These are phyloP conservation scores for Lissonota sp. DNA, from an alignment of 2,888 invertebrate species.

Conservation along the genomic window DNA sequence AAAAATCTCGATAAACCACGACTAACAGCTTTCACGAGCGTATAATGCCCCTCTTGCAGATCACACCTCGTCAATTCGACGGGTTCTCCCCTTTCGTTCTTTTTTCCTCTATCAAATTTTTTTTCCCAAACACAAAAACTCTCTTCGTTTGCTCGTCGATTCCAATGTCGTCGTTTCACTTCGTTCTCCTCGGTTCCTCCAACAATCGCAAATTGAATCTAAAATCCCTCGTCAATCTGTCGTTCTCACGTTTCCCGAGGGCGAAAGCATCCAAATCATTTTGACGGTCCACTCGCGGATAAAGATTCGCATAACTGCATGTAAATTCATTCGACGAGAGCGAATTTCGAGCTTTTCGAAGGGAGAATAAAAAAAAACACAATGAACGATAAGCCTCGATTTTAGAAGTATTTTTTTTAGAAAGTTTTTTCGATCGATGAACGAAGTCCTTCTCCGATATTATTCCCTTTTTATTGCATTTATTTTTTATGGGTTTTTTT, in stretches of 20 bases:
- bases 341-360: neutral
- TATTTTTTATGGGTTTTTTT: neutral
- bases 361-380: neutral
- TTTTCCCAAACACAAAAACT: constrained; percentile 4
- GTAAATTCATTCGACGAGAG: constrained; percentile 7
- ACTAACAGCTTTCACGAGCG: constrained; percentile 10
- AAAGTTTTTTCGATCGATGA: neutral
- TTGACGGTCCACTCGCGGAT: constrained; percentile 34
- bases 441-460: neutral
- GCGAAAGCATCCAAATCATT: constrained; percentile 34
- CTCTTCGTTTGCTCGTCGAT: constrained; percentile 16
- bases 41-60: neutral
- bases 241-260: constrained; percentile 42
- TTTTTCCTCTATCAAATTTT: constrained; percentile 11
- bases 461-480: neutral
- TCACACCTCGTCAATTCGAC: constrained; percentile 24
- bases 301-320: constrained; percentile 32
- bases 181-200: constrained; percentile 46
- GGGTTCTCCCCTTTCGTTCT: constrained; percentile 10
- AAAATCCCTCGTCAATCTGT: constrained; percentile 44
- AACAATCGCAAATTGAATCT: constrained; percentile 56
- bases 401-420: neutral
- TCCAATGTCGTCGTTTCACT: constrained; percentile 42
- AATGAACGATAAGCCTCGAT: neutral
- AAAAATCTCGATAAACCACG: constrained; percentile 26